Evolutionary conservation across 1,140 invertebrate genomes (phyloP).

Genomic region (Magallana ariakensis): DNA sequence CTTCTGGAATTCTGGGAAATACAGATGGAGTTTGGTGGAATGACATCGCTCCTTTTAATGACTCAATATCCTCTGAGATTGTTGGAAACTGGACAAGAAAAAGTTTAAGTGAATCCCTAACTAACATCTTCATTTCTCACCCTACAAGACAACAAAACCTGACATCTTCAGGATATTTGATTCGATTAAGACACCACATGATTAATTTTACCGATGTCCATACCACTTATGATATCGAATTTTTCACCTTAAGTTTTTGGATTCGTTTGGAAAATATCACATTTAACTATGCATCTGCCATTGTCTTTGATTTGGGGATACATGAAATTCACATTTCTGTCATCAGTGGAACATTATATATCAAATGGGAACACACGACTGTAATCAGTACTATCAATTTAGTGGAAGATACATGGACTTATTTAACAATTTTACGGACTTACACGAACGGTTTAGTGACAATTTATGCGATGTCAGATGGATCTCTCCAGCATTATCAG

Average conservation of each 20-base stretch:
- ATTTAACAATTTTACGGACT: slow-evolving; percentile 58
- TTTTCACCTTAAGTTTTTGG: slow-evolving; percentile 54
- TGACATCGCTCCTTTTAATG: slow-evolving; percentile 36
- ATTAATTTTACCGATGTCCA: slow-evolving; percentile 34
- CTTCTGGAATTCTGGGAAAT: slow-evolving; percentile 46
- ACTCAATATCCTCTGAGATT: slow-evolving; percentile 28
- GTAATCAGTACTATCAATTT: slow-evolving; percentile 27
- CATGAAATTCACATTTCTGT: slow-evolving; percentile 46
- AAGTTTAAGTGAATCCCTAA: not conserved
- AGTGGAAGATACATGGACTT: slow-evolving; percentile 52
- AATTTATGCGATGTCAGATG: slow-evolving; percentile 51
- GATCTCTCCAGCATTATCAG: slow-evolving; percentile 51
- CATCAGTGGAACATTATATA: slow-evolving; percentile 45
- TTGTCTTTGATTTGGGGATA: not conserved
- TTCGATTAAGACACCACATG: slow-evolving; percentile 44
- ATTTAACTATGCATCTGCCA: not conserved
- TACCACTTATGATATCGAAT: slow-evolving; percentile 44
- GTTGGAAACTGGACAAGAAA: slow-evolving; percentile 41
- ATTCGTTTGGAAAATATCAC: slow-evolving; percentile 40
- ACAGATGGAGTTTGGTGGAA: slow-evolving; percentile 50
- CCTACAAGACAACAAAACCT: slow-evolving; percentile 42
- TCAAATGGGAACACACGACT: slow-evolving; percentile 46
- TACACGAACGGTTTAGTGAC: slow-evolving; percentile 46
- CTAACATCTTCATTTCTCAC: slow-evolving; percentile 30
- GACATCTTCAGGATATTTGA: slow-evolving; percentile 47